Base-by-base conservation (phyloP, 2,113 vertebrate genomes). In the Heterocephalus glaber region DNA sequence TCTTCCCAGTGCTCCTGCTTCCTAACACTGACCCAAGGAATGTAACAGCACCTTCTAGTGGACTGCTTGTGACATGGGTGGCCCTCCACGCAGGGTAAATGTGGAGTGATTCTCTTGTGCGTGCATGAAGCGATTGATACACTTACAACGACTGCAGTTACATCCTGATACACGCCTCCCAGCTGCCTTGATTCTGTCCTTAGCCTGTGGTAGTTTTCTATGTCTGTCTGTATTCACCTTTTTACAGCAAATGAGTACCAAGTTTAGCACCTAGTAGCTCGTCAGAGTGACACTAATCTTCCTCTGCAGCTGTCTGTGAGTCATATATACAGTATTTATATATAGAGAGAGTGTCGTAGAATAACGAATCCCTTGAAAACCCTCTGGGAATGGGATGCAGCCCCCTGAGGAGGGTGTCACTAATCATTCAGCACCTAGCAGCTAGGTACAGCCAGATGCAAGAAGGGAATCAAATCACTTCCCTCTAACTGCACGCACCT, bases 41-140 rank as follows among this genome's bases (percentile, higher is more conserved):
- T 98, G 98, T 98, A 98, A 98, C 98, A 98, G 98, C 98, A 98
- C 97, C 98, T 98, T 98, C 28, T 80, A 97, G 97, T 96, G 95
- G 96, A 99, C 98, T 99, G 99, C 99, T 99, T 99, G 99, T 98
- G 76, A 96, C 97, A 97, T 97, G 98, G 98, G 98, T 98, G 95
- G 92, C 98, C 98, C 96, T 98, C 97, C 98, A 98, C 97, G 97
- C 96, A 98, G 98, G 96, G 98, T 97, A 96, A 96, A 98, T 96
- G 98, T 98, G 98, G 98, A 98, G 92, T 96, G 98, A 96, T 88
- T 97, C 97, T 97, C 94, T 86, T 87, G 96, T 98, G 98, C 97
- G 88, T 99, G 99, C 99, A 99, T 99, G 99, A 98, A 98, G 97
- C 98, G 96, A 97, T 98, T 98, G 97, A 98, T 97, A 97, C 96